Evolutionary conservation across 1,140 invertebrate species (phyloP).

Genomic region (Formica selysi): DNA sequence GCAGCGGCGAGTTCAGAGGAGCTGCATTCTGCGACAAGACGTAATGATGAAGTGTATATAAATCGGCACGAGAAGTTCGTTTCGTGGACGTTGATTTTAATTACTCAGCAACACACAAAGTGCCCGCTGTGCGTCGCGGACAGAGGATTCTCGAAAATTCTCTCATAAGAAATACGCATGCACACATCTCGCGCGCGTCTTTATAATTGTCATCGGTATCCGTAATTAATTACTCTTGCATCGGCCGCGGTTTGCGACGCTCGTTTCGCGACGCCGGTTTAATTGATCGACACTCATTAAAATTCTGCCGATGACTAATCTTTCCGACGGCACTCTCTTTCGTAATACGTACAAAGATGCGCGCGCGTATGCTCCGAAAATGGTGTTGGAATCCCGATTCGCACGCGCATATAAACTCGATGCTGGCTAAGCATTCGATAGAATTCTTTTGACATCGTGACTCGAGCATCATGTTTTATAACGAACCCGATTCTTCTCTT

Average conservation of each 20-base stretch:
- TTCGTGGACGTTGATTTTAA: conserved; percentile 17
- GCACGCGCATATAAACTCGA: conserved; percentile 1
- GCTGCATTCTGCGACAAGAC: background rate
- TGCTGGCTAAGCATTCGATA: background rate
- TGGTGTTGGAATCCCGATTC: conserved; percentile 58
- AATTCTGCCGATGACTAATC: conserved; percentile 69
- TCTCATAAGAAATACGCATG: background rate
- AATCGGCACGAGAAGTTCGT: background rate
- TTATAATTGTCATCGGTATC: conserved; percentile 32
- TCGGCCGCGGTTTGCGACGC: background rate
- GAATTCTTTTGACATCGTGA: background rate
- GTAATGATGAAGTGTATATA: conserved; percentile 9
- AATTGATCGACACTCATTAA: conserved; percentile 61
- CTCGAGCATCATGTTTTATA: background rate
- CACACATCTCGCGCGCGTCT: background rate
- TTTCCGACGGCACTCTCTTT: conserved; percentile 41
- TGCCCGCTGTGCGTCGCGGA: background rate
- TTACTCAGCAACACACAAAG: background rate
- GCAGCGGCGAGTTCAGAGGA: background rate
- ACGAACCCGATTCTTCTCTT: conserved; percentile 49
- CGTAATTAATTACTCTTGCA: conserved; percentile 36
- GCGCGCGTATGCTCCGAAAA: conserved; percentile 56
- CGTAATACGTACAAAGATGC: conserved; percentile 32
- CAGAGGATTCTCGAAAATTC: background rate
- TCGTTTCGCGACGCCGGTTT: conserved; percentile 51